Conservation (phyloP, 2,113 vertebrate species). For the Corythornis madagascariensis region DNA sequence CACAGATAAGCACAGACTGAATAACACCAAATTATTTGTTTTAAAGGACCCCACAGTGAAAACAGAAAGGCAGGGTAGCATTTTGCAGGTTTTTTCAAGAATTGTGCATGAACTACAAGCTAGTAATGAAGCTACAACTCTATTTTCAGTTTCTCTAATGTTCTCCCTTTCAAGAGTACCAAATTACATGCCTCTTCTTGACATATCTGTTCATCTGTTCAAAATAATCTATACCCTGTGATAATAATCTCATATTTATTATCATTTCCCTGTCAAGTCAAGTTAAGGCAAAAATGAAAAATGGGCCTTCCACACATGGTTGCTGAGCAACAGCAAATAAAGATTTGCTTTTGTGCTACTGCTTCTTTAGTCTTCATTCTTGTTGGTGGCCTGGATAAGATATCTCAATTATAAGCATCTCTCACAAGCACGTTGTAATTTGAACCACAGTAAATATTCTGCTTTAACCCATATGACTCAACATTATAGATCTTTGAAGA, state of each 20-base stretch:
- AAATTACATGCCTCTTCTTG: constrained; percentile 53
- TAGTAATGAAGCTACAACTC: constrained; percentile 35
- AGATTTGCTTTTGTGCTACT: constrained; percentile 43
- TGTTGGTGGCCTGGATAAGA: not conserved
- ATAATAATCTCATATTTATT: constrained; percentile 72
- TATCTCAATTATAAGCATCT: constrained; percentile 11
- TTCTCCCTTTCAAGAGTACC: constrained; percentile 2
- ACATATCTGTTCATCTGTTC: constrained; percentile 54
- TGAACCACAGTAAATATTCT: not conserved
- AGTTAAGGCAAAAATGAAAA: constrained; percentile 60
- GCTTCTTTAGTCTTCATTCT: constrained; percentile 14
- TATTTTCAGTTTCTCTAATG: constrained; percentile 40
- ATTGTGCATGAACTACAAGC: not conserved
- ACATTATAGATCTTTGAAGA: not conserved
- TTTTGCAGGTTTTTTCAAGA: not conserved
- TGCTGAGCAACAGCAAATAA: constrained; percentile 71
- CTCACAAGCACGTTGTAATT: not conserved
- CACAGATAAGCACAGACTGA: constrained; percentile 30
- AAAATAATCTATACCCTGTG: constrained; percentile 63
- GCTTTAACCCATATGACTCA: not conserved
- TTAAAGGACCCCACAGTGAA: not conserved
- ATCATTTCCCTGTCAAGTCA: constrained; percentile 63
- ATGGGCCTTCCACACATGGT: constrained; percentile 27
- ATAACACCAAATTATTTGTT: constrained; percentile 1
- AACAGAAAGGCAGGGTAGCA: not conserved